Percentiles rank a stretch among this genome's conserved stretches.
Evolutionary conservation across 2,797 vertebrate genomes (phyloP).

Genomic region (Lateolabrax maculatus): DNA sequence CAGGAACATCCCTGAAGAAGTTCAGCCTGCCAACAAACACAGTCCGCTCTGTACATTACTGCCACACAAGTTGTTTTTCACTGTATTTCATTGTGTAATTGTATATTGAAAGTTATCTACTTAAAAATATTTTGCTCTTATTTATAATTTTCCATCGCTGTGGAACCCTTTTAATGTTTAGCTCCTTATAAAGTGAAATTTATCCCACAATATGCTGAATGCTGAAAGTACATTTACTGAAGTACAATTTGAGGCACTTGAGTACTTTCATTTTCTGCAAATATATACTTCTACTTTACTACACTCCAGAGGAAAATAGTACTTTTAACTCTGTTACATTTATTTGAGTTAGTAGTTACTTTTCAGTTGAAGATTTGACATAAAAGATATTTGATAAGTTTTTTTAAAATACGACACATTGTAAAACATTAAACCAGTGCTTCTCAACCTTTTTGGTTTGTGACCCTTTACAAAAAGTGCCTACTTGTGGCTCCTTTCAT

Average conservation of each 20-base stretch:
- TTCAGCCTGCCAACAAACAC: constrained; percentile 87
- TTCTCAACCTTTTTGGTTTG: no score
- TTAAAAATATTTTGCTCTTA: neutral
- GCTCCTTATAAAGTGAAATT: neutral
- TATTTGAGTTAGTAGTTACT: no score
- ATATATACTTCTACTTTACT: neutral
- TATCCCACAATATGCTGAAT: neutral
- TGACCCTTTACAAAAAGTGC: no score
- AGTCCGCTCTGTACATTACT: neutral
- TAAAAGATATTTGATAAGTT: no score
- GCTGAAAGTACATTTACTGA: no score
- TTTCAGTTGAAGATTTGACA: no score
- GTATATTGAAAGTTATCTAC: neutral
- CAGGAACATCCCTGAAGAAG: constrained; percentile 94
- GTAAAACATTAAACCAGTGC: neutral
- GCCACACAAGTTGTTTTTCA: neutral
- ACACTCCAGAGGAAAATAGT: neutral
- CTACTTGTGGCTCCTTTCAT: no score
- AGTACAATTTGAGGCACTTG: no score
- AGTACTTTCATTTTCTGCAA: neutral
- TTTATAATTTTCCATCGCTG: neutral
- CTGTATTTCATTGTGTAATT: neutral
- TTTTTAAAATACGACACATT: no score
- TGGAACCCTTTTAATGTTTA: neutral
- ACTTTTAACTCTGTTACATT: neutral